Conservation (phyloP, 2,888 invertebrate species). For the Eupithecia vulgata region DNA sequence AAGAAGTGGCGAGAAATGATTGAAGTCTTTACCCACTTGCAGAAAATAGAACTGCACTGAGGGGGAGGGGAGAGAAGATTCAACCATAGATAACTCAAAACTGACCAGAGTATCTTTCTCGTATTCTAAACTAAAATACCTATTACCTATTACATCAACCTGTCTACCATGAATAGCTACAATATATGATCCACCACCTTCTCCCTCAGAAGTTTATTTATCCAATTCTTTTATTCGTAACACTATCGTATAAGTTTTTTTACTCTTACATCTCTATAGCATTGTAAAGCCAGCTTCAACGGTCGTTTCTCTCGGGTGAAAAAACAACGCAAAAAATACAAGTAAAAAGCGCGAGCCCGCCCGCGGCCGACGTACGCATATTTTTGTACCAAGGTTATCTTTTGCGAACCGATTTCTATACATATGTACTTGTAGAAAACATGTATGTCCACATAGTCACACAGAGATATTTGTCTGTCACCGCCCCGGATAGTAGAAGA, state of each 20-base stretch:
- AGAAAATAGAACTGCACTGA: background rate
- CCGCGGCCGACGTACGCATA: constrained; percentile 51
- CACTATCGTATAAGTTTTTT: constrained; percentile 18
- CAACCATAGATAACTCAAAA: background rate
- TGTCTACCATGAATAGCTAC: background rate
- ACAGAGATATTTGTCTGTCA: background rate
- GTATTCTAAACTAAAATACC: too few relatives aligned
- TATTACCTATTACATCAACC: too few relatives aligned
- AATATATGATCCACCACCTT: background rate
- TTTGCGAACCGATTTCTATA: constrained; percentile 53
- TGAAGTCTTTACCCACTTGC: background rate
- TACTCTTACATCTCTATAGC: constrained; percentile 25
- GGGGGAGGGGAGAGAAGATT: too few relatives aligned
- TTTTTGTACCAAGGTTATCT: constrained; percentile 66
- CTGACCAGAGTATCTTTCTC: too few relatives aligned
- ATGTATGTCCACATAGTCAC: constrained; percentile 5
- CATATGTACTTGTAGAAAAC: background rate
- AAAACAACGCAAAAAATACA: constrained; percentile 51
- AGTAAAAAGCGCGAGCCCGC: constrained; percentile 47
- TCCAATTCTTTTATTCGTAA: background rate
- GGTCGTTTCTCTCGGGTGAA: constrained; percentile 47
- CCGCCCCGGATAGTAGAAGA: background rate
- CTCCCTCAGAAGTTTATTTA: background rate
- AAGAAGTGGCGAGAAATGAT: background rate
- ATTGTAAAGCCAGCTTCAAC: constrained; percentile 49